Evolutionary conservation across 2,113 vertebrate genomes (phyloP).

Genomic region (Thoracochromis brauschi): DNA sequence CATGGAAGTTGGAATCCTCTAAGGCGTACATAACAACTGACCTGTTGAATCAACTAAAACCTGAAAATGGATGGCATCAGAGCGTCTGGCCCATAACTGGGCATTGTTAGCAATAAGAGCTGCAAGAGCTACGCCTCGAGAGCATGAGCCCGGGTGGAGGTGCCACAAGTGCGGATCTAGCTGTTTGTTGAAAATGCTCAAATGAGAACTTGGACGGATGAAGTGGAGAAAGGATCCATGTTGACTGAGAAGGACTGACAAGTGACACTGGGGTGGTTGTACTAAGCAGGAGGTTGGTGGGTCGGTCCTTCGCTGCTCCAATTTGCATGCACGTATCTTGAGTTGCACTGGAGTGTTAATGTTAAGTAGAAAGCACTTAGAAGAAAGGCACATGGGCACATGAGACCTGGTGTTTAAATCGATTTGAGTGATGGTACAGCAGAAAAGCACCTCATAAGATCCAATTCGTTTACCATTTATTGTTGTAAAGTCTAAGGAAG

Average conservation of each 20-base stretch:
- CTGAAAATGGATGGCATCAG: not conserved
- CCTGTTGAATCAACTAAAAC: not conserved
- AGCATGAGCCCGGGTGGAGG: not conserved
- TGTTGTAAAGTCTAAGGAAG: not conserved
- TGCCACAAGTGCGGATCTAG: not conserved
- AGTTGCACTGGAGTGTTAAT: not conserved
- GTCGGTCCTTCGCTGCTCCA: not conserved
- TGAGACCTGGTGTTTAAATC: not conserved
- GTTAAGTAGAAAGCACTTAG: not conserved
- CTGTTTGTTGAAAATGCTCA: not conserved
- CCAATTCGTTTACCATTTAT: not conserved
- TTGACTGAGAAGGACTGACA: not conserved
- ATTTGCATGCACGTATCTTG: not conserved
- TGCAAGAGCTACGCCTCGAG: not conserved
- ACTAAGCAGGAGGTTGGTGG: not conserved
- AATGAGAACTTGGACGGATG: not conserved
- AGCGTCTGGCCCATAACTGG: not conserved
- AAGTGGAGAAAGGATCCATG: not conserved
- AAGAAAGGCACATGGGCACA: not conserved
- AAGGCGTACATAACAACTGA: not conserved
- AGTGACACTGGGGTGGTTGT: not conserved
- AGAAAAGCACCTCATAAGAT: not conserved
- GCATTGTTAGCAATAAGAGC: not conserved
- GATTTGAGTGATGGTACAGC: not conserved
- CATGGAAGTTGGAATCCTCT: not conserved